These are phyloP conservation scores for Brachionus calyciflorus DNA, from an alignment of 1,140 invertebrate species.

Conservation along the genomic window DNA sequence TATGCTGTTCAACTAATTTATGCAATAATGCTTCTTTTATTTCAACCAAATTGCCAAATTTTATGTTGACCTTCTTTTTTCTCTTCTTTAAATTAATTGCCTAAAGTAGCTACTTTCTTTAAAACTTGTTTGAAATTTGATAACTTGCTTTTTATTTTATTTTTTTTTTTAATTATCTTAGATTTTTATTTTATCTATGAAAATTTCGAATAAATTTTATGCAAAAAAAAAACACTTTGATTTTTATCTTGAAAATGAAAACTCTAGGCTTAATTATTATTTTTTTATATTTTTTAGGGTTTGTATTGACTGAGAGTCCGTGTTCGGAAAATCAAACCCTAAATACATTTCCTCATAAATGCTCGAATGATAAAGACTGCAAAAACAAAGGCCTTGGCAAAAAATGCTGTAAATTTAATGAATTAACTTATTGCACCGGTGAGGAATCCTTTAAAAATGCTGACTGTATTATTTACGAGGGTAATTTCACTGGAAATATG, in stretches of 20 bases:
- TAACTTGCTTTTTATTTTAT: not conserved
- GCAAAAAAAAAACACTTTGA: too few species aligned
- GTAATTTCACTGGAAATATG: not conserved
- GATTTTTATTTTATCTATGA: not conserved
- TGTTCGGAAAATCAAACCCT: not conserved
- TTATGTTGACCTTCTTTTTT: not conserved
- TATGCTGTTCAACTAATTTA: not conserved
- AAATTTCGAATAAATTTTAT: conserved; percentile 9
- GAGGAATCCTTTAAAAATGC: not conserved
- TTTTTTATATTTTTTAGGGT: not conserved
- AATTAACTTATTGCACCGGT: not conserved
- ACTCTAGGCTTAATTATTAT: not conserved
- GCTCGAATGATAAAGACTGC: not conserved
- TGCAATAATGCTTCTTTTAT: not conserved
- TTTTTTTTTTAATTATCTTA: not conserved
- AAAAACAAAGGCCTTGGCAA: not conserved
- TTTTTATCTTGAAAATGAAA: not conserved
- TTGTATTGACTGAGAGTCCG: not conserved
- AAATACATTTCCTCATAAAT: not conserved
- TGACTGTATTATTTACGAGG: not conserved
- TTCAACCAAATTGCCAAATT: not conserved
- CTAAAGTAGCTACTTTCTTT: not conserved
- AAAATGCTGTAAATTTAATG: not conserved
- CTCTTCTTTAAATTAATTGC: not conserved
- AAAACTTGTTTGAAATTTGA: not conserved